Conservation (phyloP, 2,797 vertebrate species). For the Scomberomorus guttatus region DNA sequence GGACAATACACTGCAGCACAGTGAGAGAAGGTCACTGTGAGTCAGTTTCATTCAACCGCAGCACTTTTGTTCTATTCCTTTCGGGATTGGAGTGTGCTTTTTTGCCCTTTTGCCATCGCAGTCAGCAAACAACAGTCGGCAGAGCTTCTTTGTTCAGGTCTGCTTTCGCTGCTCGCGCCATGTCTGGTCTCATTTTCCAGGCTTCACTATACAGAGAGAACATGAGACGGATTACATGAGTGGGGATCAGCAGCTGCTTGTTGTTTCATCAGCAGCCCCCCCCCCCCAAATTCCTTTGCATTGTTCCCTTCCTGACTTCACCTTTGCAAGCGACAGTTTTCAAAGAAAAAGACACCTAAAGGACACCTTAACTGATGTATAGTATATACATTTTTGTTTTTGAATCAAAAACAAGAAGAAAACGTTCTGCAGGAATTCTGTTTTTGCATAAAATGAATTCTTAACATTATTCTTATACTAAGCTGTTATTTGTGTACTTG, state of each 20-base stretch:
- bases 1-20: not conserved
- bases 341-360: too few species aligned
- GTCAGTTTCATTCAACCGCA: not conserved
- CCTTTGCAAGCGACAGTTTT: not conserved
- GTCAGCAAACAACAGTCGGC: slow-evolving; percentile 5
- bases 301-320: not conserved
- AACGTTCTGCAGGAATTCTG: not conserved
- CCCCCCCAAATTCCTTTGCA: not conserved
- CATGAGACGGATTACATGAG: not conserved
- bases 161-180: not conserved
- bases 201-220: slow-evolving; percentile 1
- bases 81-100: not conserved
- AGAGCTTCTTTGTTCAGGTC: slow-evolving; percentile 36
- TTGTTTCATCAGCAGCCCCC: not conserved
- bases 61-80: slow-evolving; percentile 22
- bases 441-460: not conserved
- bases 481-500: not conserved
- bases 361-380: not conserved
- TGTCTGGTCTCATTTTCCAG: slow-evolving; percentile 21
- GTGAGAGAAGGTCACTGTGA: not conserved
- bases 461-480: not conserved
- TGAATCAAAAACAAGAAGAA: not conserved
- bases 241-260: not conserved
- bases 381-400: not conserved
- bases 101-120: not conserved